Evolutionary conservation across 2,888 invertebrate species (phyloP).

Genomic region (Mystacides longicornis): DNA sequence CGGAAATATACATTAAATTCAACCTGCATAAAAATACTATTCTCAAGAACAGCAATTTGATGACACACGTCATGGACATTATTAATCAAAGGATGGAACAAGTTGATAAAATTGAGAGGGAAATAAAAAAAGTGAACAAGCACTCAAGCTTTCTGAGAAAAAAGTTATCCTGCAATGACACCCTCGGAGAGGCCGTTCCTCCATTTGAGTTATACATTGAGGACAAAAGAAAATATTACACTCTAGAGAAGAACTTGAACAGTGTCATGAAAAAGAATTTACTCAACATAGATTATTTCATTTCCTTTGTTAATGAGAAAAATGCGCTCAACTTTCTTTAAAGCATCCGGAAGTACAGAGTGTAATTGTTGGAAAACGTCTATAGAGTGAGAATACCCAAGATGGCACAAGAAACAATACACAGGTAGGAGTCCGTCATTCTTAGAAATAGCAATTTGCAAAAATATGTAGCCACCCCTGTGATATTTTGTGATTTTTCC

Average conservation of each 20-base stretch:
- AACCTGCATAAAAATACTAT: constrained; percentile 14
- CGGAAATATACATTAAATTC: constrained; percentile 8
- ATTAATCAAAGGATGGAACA: neutral
- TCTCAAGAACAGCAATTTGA: neutral
- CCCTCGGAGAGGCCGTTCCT: neutral
- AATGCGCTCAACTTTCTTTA: neutral
- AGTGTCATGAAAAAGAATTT: neutral
- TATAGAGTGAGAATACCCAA: no score
- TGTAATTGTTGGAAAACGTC: no score
- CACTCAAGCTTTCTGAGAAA: neutral
- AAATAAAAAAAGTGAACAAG: neutral
- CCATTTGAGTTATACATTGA: neutral
- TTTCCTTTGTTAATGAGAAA: neutral
- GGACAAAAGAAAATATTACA: neutral
- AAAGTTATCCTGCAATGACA: neutral
- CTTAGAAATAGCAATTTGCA: neutral
- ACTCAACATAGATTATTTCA: neutral
- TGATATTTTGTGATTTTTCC: no score
- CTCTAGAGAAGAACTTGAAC: neutral
- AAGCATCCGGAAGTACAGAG: neutral
- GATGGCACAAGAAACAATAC: no score
- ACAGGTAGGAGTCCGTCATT: neutral
- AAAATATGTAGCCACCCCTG: no score
- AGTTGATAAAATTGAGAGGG: neutral
- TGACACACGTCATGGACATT: neutral